Evolutionary conservation across 2,113 vertebrate species (phyloP).

Genomic region (Tragelaphus buxtoni): DNA sequence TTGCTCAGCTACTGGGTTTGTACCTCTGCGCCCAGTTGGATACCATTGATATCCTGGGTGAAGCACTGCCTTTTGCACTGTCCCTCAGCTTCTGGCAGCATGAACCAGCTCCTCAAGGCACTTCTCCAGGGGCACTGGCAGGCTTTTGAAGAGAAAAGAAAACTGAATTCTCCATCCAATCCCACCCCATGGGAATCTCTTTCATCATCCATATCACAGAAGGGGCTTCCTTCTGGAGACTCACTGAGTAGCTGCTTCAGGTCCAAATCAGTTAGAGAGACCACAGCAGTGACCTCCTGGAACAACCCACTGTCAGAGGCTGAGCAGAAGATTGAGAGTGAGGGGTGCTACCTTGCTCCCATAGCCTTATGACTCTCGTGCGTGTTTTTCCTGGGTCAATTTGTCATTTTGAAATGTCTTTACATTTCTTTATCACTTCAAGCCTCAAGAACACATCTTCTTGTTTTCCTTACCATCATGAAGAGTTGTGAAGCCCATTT

Average conservation of each 20-base stretch:
- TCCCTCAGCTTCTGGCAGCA: slow-evolving; percentile 83
- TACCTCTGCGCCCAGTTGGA: slow-evolving; percentile 84
- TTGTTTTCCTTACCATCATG: slow-evolving; percentile 79
- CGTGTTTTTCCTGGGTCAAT: slow-evolving; percentile 72
- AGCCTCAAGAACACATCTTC: slow-evolving; percentile 75
- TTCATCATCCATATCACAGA: slow-evolving; percentile 72
- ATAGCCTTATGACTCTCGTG: slow-evolving; percentile 56
- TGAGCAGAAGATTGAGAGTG: slow-evolving; percentile 81
- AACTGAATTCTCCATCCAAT: slow-evolving; percentile 70
- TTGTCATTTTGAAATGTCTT: slow-evolving; percentile 89
- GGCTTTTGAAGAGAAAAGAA: slow-evolving; percentile 76
- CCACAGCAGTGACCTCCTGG: slow-evolving; percentile 82
- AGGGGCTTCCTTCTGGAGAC: slow-evolving; percentile 71
- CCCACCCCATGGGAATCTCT: slow-evolving; percentile 27
- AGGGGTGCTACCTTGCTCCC: slow-evolving; percentile 74
- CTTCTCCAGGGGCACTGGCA: slow-evolving; percentile 81
- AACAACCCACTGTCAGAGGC: slow-evolving; percentile 82
- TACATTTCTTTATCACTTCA: slow-evolving; percentile 87
- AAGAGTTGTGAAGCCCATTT: slow-evolving; percentile 74
- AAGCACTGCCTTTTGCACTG: slow-evolving; percentile 88
- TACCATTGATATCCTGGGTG: slow-evolving; percentile 83
- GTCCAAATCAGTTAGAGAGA: slow-evolving; percentile 82
- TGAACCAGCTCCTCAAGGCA: slow-evolving; percentile 78
- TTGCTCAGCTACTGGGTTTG: slow-evolving; percentile 82
- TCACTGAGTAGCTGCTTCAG: slow-evolving; percentile 82